Base-by-base conservation (phyloP, 2,888 invertebrate species). In the Pemphredon lugubris region DNA sequence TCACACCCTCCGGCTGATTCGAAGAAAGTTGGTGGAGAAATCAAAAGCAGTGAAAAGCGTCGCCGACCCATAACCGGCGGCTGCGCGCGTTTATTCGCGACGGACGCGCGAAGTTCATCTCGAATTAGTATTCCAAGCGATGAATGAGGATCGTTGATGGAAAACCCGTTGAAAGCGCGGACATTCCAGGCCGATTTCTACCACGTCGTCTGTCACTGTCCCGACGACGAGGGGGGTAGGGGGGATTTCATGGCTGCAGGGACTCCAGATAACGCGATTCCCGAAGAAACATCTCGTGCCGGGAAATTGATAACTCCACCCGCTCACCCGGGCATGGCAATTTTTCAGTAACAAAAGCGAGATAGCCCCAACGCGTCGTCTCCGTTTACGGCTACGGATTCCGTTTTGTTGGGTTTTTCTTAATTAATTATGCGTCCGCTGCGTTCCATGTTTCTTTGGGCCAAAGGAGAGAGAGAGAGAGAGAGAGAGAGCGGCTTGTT, bases 131-230 rank as follows among this genome's bases (percentile, higher is more conserved):
- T 0, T 0, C 16, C 9, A 13, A 0, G 2, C 7, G 50, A 40
- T 34, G 59, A 66, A 66, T 34, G 37, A 4, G 5, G 23, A 42
- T 16, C 7, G 16, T n/a, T 23, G 67, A 72, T 59, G 21, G 59
- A 34, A 50, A 44, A 42, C 9, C 53, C 47, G 55, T 51, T 60
- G 70, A 73, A 70, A 70, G 70, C 63, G 20, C 20, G 47, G 59
- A 39, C 57, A 18, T 69, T 47, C 45, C 18, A 2, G 44, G 20
- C 48, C 53, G 57, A 58, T 63, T 72, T 48, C 53, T 16, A 13
- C 18, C 34, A 14, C 6, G 20, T 57, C 60, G 55, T 71, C 13
- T 9, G 55, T 71, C 70, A 57, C 42, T 58, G 69, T 63, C 45
- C 45, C 2, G 11, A 5, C 23, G 23, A n/a, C n/a, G n/a, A n/a